Percentiles rank a stretch among this genome's conserved stretches.
These are phyloP conservation scores for Hyppa rectilinea DNA, from an alignment of 2,888 invertebrate species.

Conservation along the genomic window DNA sequence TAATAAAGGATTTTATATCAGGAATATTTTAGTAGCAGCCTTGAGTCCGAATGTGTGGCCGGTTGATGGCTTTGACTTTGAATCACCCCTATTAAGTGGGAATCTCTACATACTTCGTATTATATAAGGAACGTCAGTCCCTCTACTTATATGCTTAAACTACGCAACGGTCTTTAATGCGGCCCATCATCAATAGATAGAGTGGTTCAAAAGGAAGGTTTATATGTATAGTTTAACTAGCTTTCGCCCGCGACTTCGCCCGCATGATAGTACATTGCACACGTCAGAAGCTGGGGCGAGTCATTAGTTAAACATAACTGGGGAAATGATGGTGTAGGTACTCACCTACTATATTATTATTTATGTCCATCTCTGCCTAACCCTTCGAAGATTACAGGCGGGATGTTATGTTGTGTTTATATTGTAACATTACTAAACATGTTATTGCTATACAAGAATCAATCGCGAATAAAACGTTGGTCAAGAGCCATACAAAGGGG, in stretches of 20 bases:
- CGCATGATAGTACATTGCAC: no score
- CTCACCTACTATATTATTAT: no score
- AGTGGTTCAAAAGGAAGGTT: no score
- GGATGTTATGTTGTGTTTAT: not conserved
- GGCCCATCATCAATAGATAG: no score
- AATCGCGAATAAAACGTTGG: not conserved
- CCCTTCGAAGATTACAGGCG: not conserved
- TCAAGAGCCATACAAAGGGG: no score
- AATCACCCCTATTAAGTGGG: not conserved
- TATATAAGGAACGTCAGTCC: no score
- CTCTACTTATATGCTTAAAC: no score
- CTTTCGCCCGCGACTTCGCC: no score
- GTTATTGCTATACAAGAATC: not conserved
- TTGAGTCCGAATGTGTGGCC: not conserved
- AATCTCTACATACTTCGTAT: no score
- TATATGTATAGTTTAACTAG: no score
- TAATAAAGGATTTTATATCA: not conserved
- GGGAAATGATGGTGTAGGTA: not conserved
- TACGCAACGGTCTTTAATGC: no score
- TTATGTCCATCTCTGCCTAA: not conserved
- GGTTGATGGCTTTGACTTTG: not conserved
- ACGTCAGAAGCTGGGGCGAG: no score
- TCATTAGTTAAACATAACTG: not conserved
- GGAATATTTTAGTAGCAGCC: not conserved
- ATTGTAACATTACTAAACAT: not conserved